phyloP scores from a whole-genome alignment of 2,113 vertebrate species.

The Rhizomys pruinosus region DNA sequence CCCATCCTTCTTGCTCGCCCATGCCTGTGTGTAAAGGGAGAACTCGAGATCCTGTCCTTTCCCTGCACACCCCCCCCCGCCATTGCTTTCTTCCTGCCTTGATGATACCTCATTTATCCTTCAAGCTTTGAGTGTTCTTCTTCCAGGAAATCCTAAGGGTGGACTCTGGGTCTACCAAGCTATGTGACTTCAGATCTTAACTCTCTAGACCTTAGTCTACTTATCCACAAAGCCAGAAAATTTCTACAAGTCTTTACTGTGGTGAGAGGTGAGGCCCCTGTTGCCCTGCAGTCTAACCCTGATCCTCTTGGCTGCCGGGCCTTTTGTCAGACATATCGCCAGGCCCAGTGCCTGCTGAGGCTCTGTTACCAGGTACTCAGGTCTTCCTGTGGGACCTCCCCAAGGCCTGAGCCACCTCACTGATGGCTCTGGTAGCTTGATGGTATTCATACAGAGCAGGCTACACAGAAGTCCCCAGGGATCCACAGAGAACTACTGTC shows the following conservation, averaged over 20 bases:
- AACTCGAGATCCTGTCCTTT: neutral
- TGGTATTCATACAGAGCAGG: neutral
- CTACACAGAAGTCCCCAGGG: neutral
- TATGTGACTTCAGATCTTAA: neutral
- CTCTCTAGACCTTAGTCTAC: neutral
- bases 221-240: neutral
- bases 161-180: neutral
- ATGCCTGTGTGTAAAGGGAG: neutral
- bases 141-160: no score
- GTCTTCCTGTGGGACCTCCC: neutral
- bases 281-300: neutral
- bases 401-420: neutral
- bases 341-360: neutral
- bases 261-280: neutral
- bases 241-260: rapidly evolving
- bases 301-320: rapidly evolving
- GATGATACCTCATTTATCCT: neutral
- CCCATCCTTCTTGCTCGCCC: neutral
- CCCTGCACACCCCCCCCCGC: no score
- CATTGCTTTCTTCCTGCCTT: neutral
- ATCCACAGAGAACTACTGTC: neutral
- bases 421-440: neutral
- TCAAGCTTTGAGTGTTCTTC: no score
- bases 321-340: rapidly evolving
- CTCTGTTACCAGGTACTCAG: neutral